Evolutionary conservation across 2,797 vertebrate genomes (phyloP), one percentile per base, ranked within the genome.

Genomic region (Ambastaia sidthimunki): DNA sequence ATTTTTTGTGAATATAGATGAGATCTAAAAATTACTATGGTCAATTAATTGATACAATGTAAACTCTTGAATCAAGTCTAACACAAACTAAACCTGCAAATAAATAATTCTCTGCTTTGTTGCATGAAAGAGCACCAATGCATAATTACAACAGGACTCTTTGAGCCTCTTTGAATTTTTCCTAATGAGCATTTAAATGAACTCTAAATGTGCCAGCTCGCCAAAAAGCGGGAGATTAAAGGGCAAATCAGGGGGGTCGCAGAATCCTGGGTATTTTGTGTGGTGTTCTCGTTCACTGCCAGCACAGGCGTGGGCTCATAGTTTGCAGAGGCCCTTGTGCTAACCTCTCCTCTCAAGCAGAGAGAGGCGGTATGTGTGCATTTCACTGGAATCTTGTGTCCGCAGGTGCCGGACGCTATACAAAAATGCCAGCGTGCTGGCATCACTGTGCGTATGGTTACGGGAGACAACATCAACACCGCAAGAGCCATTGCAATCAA

Each of bases 391-490:
- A 19, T 34, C 11, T 62, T 74, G 11, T n/a, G 54, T 34, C 55
- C 6, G 16, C 83, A 99, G 97, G 98, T 99, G 62, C 98, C 98
- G 1, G 96, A 98, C 81, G 98, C 98, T 89, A 99, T 99, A 87
- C 91, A 86, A 85, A 98, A 95, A 90, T 99, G 98, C 92, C 98
- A 99, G 93, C 93, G 95, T 15, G 98, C 98, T 0, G 98, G 98
- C 81, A 99, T 99, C 89, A 99, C 97, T 0, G 98, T 99, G 76
- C 96, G 98, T 69, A 99, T 99, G 98, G 98, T 99, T 81, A 99
- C 98, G 0, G 98, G 98, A 3, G 98, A 99, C 92, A 99, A 99
- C 89, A 98, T 99, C 87, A 99, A 99, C 91, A 99, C 98, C 0
- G 98, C 98, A 59, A 92, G 98, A 68, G 98, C 98, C 88, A 99